These are phyloP conservation scores for Natrix natrix DNA, from an alignment of 2,797 vertebrate genomes.

Conservation along the genomic window DNA sequence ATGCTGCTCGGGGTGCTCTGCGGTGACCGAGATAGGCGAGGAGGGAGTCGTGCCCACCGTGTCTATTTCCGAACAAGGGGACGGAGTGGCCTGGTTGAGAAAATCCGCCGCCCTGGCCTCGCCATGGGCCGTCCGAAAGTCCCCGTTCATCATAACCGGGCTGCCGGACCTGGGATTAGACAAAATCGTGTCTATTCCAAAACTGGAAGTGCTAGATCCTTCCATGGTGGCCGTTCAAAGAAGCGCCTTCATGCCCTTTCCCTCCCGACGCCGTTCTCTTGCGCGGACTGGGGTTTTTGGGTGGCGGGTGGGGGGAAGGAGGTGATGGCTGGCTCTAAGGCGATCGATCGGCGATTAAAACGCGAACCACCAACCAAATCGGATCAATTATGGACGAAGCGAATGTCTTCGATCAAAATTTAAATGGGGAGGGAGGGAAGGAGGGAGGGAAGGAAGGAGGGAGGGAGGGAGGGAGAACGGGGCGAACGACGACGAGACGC, in stretches of 20 bases:
- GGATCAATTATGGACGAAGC: not conserved
- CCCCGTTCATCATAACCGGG: constrained; percentile 89
- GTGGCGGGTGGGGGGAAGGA: accelerated
- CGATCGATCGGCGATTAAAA: not conserved
- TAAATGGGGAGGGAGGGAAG: not conserved
- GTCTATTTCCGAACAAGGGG: constrained; percentile 95
- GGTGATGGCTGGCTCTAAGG: not conserved
- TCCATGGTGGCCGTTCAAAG: constrained; percentile 85
- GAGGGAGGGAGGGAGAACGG: not conserved
- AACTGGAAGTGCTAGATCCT: constrained; percentile 92
- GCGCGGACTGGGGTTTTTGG: not conserved
- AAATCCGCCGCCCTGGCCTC: constrained; percentile 81
- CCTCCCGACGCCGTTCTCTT: not conserved
- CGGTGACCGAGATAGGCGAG: constrained; percentile 93
- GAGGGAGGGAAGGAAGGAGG: not conserved
- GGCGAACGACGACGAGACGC: not conserved
- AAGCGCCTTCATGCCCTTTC: constrained; percentile 78
- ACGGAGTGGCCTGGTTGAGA: constrained; percentile 87
- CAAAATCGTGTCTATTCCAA: constrained; percentile 99
- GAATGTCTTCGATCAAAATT: not conserved
- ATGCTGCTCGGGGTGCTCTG: constrained; percentile 86
- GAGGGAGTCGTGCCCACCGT: constrained; percentile 93
- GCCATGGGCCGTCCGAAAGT: constrained; percentile 81
- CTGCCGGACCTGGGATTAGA: constrained; percentile 84
- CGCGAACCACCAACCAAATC: not conserved